Base-by-base conservation (phyloP, 1,140 invertebrate species). In the Pachypeltis micranthus region DNA sequence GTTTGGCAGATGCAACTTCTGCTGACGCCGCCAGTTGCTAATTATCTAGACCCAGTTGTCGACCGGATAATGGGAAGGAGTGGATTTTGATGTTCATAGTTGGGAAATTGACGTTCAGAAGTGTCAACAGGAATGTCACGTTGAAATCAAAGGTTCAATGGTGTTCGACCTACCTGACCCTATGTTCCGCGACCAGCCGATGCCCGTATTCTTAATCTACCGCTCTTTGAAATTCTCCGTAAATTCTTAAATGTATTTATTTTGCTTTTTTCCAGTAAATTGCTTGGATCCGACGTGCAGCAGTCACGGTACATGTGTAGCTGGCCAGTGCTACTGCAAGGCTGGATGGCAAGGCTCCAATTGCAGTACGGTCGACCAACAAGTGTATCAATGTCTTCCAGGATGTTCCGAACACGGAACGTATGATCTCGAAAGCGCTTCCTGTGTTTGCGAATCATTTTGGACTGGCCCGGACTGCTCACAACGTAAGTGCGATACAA, bases 261-360 rank as follows among this genome's bases (percentile, higher is more conserved):
- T 59, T 4, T n/a, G 27, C 51, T 62, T 56, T 47, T 25, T 74
- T 74, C 21, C 78, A 89, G 88, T 84, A 72, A 88, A 91, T 73
- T 93, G 90, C 75, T 74, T 84, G 68, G 90, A 95, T 74, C 87
- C 90, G 2, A 84, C 85, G 31, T 98, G 96, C 77, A 87, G 88
- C 19, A 85, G 84, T 27, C 93, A 96, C 71, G 96, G 96, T 0
- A 85, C 86, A 57, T 99, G 96, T 77, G 84, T 93, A 29, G 84
- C 90, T 64, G 94, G 95, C 1, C 87, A 88, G 63, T 98, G 96
- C 75, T 87, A 93, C 68, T 98, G 95, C 77, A 87, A 92, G 70
- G 89, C 88, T 1, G 95, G 96, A 0, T 98, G 94, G 93, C 90
- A 92, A 70, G 94, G 94, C 10, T 84, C 87, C 63, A 85, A 90